Evolutionary conservation across 2,888 invertebrate species (phyloP), one percentile per base, ranked within the genome.

Genomic region (Alloplasta piceator): DNA sequence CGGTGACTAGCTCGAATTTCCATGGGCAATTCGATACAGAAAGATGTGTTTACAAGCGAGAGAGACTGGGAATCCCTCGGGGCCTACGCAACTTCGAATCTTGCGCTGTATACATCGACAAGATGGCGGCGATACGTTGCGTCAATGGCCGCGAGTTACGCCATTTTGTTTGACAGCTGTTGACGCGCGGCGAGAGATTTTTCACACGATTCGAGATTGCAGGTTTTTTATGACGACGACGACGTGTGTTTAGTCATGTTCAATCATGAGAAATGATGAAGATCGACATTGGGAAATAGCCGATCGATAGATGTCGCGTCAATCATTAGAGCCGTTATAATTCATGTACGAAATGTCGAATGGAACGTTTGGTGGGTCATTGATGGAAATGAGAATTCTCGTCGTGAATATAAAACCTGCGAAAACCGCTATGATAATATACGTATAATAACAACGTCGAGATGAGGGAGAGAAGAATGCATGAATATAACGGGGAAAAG

Each of bases 401-500:
- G 26, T 26, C 26, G 26, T 26, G 48, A 48, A 48, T 48, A n/a
- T 12, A 48, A 12, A 48, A 48, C 48, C 48, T 10, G 48, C 48
- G 48, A 12, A 12, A n/a, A 12, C 10, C 48, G 48, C n/a, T 10
- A 48, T 48, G 10, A 48, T 48, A 48, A 48, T 48, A 48, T 48
- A 48, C 48, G 48, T 48, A n/a, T 10, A 48, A n/a, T n/a, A 12
- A 48, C n/a, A 48, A 10, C 10, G 48, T 26, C 4, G 48, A n/a
- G 46, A 46, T 10, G 63, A 64, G 64, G 12, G 26, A 14, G 3
- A 6, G 61, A 75, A 48, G 74, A 67, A 58, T 48, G 66, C 60
- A 41, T 41, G 72, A 58, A 68, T 26, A 26, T 80, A 80, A 80
- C 80, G 80, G 80, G 56, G 58, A 72, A 26, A 26, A 26, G 55